Evolutionary conservation across 2,797 vertebrate genomes (phyloP).

Genomic region (Chrysocyon brachyurus): DNA sequence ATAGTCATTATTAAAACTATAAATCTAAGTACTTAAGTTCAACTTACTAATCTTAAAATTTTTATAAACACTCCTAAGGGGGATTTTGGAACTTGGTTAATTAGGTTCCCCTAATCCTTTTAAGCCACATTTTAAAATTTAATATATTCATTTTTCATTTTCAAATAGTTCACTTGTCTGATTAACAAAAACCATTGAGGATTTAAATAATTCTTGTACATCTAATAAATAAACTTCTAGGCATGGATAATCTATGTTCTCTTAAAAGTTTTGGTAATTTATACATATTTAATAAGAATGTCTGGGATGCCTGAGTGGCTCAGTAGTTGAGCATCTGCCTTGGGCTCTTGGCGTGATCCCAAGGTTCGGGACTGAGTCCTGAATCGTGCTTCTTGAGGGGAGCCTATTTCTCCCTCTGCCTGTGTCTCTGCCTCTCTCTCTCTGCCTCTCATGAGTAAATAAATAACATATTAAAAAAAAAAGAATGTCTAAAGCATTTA

Average conservation of each 20-base stretch:
- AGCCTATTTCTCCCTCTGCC: too few relatives aligned
- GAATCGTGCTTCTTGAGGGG: too few relatives aligned
- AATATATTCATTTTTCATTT: conserved; percentile 56
- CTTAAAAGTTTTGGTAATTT: neutral
- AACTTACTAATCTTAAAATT: conserved; percentile 16
- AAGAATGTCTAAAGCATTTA: conserved; percentile 34
- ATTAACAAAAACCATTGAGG: conserved; percentile 23
- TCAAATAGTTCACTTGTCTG: conserved; percentile 36
- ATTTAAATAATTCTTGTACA: conserved; percentile 41
- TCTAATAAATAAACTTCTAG: conserved; percentile 47
- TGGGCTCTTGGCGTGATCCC: too few relatives aligned
- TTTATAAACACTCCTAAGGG: conserved; percentile 16
- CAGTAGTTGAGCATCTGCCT: too few relatives aligned
- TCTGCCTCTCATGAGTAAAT: too few relatives aligned
- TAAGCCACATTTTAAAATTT: conserved; percentile 11
- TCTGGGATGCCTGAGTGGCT: neutral
- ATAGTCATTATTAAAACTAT: neutral
- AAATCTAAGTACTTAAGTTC: conserved; percentile 58
- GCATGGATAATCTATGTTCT: neutral
- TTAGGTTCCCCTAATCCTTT: conserved; percentile 56
- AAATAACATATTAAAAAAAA: too few relatives aligned
- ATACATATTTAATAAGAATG: conserved; percentile 33
- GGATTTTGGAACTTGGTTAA: conserved; percentile 60
- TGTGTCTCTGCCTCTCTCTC: too few relatives aligned
- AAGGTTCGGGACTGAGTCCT: too few relatives aligned